Percentiles rank a stretch among this genome's conserved stretches.
phyloP scores from a whole-genome alignment of 37 sponge, comb jelly and placozoan genomes.

The Halichondria panicea region DNA sequence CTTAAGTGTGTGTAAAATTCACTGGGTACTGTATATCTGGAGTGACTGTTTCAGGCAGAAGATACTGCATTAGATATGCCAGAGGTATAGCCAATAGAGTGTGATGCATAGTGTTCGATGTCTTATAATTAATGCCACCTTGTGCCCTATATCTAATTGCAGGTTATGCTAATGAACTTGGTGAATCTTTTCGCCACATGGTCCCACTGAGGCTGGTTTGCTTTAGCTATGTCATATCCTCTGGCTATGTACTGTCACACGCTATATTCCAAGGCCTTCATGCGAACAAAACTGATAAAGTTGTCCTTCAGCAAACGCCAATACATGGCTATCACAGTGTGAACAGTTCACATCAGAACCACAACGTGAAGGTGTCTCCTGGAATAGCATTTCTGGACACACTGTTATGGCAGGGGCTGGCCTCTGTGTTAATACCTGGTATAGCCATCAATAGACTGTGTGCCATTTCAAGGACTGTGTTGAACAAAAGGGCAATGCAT shows the following conservation, averaged over 20 bases:
- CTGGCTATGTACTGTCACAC: conserved; percentile 54
- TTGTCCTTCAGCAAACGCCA: background rate
- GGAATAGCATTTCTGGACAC: conserved; percentile 42
- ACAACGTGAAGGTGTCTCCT: background rate
- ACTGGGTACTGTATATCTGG: no score
- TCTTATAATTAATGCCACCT: background rate
- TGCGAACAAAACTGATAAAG: background rate
- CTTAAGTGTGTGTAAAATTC: no score
- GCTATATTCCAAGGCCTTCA: conserved; percentile 11
- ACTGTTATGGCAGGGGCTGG: conserved; percentile 67
- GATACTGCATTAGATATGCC: no score
- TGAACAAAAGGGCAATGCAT: background rate
- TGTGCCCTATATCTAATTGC: background rate
- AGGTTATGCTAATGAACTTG: conserved; percentile 74
- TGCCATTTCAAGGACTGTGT: conserved; percentile 7
- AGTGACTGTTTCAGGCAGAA: no score
- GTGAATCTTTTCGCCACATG: conserved; percentile 61
- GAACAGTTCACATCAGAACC: background rate
- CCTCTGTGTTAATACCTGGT: conserved; percentile 68
- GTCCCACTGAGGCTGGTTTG: conserved; percentile 35
- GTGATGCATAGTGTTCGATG: no score
- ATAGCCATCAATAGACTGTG: conserved; percentile 56
- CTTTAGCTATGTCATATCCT: conserved; percentile 53
- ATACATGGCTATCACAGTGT: background rate
- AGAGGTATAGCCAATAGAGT: no score